Evolutionary conservation across 2,888 invertebrate genomes (phyloP).

Genomic region (Elegia similella): DNA sequence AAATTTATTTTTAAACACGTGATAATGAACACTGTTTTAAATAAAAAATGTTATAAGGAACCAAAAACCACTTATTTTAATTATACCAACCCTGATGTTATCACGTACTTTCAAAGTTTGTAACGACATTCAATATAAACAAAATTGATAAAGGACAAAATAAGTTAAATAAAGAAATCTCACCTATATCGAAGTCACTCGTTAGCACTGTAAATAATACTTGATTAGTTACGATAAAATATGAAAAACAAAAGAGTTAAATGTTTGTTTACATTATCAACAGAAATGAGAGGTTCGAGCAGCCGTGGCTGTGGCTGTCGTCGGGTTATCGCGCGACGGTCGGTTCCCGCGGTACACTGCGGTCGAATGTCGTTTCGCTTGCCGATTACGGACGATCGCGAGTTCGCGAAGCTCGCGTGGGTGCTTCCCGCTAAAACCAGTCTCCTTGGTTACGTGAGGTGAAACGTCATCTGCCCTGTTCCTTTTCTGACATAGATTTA

Average conservation of each 20-base stretch:
- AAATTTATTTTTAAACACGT: no score
- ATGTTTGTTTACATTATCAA: conserved; percentile 33
- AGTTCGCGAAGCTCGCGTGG: conserved; percentile 38
- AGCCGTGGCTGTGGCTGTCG: conserved; percentile 71
- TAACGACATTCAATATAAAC: no score
- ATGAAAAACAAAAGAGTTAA: neutral
- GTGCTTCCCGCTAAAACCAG: conserved; percentile 75
- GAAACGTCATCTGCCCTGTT: conserved; percentile 28
- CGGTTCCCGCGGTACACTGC: conserved; percentile 75
- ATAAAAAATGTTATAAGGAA: no score
- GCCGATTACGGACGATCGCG: conserved; percentile 20
- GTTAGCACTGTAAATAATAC: conserved; percentile 1
- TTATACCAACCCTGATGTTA: no score
- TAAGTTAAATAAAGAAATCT: neutral
- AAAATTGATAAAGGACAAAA: neutral
- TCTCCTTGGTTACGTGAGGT: conserved; percentile 64
- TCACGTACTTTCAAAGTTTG: no score
- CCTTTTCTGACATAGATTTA: no score
- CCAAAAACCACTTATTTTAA: no score
- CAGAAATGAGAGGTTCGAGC: conserved; percentile 59
- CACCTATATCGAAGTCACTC: neutral
- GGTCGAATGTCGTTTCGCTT: conserved; percentile 58
- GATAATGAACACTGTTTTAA: no score
- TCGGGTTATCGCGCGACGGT: conserved; percentile 58
- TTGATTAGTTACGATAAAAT: neutral